Percentiles rank a stretch among this genome's conserved stretches.
Evolutionary conservation across 2,888 invertebrate species (phyloP).

Genomic region (Heliconius cydno): DNA sequence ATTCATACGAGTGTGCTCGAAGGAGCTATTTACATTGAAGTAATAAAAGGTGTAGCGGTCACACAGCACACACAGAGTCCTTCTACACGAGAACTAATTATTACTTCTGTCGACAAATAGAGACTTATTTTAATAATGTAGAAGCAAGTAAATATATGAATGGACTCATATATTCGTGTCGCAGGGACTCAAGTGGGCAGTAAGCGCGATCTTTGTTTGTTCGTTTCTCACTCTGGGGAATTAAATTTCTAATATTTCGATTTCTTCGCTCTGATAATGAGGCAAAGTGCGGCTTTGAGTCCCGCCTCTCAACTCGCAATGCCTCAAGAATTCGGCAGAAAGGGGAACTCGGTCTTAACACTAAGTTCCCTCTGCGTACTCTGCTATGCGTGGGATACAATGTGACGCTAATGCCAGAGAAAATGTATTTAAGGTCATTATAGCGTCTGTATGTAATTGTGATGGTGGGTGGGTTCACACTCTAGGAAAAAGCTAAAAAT

Average conservation of each 20-base stretch:
- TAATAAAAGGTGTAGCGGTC: conserved; percentile 22
- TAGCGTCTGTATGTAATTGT: neutral
- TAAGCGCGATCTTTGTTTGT: neutral
- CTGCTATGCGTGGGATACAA: neutral
- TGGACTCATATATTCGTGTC: neutral
- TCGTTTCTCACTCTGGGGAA: neutral
- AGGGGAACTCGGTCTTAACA: neutral
- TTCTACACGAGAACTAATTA: neutral
- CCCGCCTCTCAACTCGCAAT: neutral
- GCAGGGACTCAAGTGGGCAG: neutral
- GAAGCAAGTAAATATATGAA: neutral
- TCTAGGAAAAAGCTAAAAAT: neutral
- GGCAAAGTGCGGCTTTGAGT: neutral
- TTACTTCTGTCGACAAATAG: neutral
- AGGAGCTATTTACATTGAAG: conserved; percentile 24
- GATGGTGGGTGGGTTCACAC: neutral
- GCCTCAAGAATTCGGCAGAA: neutral
- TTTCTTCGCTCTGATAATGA: neutral
- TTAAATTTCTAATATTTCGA: too few species aligned
- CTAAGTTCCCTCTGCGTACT: neutral
- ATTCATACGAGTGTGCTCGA: conserved; percentile 20
- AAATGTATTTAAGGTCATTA: too few species aligned
- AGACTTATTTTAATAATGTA: conserved; percentile 17
- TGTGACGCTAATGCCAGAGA: too few species aligned
- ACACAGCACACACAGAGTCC: neutral